These are phyloP conservation scores for Notamacropus eugenii DNA, from an alignment of 2,797 vertebrate genomes.

Conservation along the genomic window DNA sequence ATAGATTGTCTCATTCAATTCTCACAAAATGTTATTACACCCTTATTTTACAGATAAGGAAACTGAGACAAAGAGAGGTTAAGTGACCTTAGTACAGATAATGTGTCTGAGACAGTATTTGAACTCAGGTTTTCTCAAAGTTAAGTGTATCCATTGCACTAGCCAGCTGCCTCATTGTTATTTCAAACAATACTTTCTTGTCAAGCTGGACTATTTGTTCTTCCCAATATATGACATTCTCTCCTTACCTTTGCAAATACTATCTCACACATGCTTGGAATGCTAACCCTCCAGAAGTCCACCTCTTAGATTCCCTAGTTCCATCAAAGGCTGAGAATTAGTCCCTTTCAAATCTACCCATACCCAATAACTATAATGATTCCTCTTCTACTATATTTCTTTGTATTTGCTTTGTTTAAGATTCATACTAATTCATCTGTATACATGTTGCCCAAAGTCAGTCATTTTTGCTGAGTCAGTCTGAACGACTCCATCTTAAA, in stretches of 20 bases:
- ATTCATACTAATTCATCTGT: not conserved
- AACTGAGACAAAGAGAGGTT: not conserved
- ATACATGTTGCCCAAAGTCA: not conserved
- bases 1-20: not conserved
- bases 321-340: not conserved
- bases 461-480: not conserved
- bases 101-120: not conserved
- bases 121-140: not conserved
- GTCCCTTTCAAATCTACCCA: not conserved
- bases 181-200: not conserved
- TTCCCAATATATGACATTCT: not conserved
- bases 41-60: not conserved
- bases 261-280: not conserved
- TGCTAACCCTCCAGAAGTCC: not conserved
- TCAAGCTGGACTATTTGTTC: not conserved
- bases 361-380: not conserved
- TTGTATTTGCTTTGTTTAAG: not conserved
- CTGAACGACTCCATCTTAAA: not conserved
- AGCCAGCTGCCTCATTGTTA: not conserved
- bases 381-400: not conserved
- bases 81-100: not conserved
- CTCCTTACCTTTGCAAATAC: not conserved
- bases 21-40: not conserved
- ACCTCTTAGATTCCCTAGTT: not conserved
- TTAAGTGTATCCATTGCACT: not conserved